phyloP scores from a whole-genome alignment of 2,888 invertebrate species.

The Watsonalla cultraria region DNA sequence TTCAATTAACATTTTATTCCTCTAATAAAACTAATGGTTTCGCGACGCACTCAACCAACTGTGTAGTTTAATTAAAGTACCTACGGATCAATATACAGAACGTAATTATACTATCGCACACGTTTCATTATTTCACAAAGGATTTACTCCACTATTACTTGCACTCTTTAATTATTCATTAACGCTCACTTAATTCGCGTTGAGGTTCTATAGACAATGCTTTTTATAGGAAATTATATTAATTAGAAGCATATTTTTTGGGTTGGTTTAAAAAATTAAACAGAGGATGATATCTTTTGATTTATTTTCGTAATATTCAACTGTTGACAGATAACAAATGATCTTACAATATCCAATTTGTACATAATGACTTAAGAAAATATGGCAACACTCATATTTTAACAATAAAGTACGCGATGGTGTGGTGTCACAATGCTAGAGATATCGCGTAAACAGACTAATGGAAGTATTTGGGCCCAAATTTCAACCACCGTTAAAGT shows the following conservation, averaged over 20 bases:
- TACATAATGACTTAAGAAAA: slow-evolving; percentile 78
- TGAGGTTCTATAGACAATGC: neutral
- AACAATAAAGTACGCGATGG: slow-evolving; percentile 66
- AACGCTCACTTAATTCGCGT: neutral
- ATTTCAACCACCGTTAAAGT: slow-evolving; percentile 20
- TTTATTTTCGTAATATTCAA: slow-evolving; percentile 78
- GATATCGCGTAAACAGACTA: slow-evolving; percentile 17
- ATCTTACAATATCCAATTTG: slow-evolving; percentile 77
- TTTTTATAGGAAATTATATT: no score
- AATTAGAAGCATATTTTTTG: neutral
- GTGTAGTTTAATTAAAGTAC: neutral
- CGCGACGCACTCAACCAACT: neutral
- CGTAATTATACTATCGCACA: neutral
- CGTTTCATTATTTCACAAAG: no score
- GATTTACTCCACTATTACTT: no score
- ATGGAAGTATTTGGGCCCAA: slow-evolving; percentile 18
- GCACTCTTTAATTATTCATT: no score
- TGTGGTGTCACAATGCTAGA: slow-evolving; percentile 32
- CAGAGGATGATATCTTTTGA: slow-evolving; percentile 55
- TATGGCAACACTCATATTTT: slow-evolving; percentile 78
- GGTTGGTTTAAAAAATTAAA: slow-evolving; percentile 32
- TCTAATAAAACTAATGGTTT: neutral
- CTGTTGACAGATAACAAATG: slow-evolving; percentile 79
- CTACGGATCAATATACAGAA: neutral
- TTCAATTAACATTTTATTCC: slow-evolving; percentile 13